Conservation (phyloP, 2,797 vertebrate species). For the Bovichtus diacanthus region DNA sequence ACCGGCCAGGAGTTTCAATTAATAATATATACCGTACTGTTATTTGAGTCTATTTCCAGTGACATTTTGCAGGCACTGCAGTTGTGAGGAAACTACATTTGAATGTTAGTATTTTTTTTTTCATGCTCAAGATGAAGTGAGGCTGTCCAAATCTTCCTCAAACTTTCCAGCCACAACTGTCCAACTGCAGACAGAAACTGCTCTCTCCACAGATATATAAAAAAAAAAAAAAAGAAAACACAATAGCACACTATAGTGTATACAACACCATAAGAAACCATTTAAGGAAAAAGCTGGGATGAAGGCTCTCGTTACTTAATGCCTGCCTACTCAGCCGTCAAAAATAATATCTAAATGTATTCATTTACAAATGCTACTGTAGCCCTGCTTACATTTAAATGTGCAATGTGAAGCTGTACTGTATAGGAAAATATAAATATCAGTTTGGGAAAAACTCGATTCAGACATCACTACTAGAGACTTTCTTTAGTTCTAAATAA, state of each 20-base stretch:
- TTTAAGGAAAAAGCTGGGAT: slow-evolving; percentile 1
- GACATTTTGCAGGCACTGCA: background rate
- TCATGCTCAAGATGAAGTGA: slow-evolving; percentile 9
- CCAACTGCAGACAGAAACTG: background rate
- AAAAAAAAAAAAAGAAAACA: too few species aligned
- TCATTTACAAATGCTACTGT: background rate
- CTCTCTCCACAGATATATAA: slow-evolving; percentile 15
- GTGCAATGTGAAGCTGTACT: slow-evolving; percentile 7
- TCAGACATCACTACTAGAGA: slow-evolving; percentile 22
- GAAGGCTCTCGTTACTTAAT: slow-evolving; percentile 7
- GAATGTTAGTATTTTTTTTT: slow-evolving; percentile 2
- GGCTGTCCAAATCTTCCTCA: background rate
- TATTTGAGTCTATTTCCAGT: background rate
- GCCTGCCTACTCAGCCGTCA: background rate
- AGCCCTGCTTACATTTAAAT: background rate
- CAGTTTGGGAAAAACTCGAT: slow-evolving; percentile 12
- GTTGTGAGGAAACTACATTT: slow-evolving; percentile 8
- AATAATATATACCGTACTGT: background rate
- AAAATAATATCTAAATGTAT: background rate
- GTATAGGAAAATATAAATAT: slow-evolving; percentile 24
- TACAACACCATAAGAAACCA: background rate
- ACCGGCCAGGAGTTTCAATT: background rate
- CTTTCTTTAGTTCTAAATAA: slow-evolving; percentile 9
- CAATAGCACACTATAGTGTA: background rate
- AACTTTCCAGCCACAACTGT: background rate